A percentile compares a stretch with the other conserved stretches of the same genome.
Evolutionary conservation across 2,113 vertebrate species (phyloP).

Genomic region (Paracanthobrama guichenoti): DNA sequence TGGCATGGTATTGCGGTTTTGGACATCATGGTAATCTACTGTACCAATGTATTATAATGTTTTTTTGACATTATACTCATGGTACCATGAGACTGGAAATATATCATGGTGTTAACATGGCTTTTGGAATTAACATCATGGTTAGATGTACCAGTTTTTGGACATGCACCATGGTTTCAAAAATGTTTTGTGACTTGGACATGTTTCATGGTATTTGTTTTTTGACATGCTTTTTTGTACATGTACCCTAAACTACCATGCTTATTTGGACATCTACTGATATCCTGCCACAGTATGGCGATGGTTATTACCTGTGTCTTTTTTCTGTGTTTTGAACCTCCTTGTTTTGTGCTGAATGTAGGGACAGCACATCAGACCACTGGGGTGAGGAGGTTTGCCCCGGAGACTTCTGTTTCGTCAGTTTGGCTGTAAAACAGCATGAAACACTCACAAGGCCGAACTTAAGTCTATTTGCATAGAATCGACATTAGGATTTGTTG

Average conservation of each 20-base stretch:
- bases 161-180: neutral
- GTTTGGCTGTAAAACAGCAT: conserved; percentile 62
- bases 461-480: neutral
- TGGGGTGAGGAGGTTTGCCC: conserved; percentile 76
- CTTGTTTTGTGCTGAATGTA: conserved; percentile 79
- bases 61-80: neutral
- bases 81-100: neutral
- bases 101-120: neutral
- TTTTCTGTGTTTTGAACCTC: conserved; percentile 64
- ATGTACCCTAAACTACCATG: neutral
- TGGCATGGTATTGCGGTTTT: neutral
- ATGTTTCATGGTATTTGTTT: neutral
- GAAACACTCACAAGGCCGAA: neutral
- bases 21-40: neutral
- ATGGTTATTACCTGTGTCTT: conserved; percentile 42
- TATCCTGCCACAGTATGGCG: neutral
- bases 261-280: neutral
- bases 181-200: neutral
- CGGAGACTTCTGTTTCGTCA: conserved; percentile 74
- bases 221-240: neutral
- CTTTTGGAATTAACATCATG: no score
- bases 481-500: neutral
- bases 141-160: no score
- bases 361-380: conserved; percentile 89
- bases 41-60: no score